phyloP scores from a whole-genome alignment of 35 echinoderm and acorn worm species.

The Patiria miniata region DNA sequence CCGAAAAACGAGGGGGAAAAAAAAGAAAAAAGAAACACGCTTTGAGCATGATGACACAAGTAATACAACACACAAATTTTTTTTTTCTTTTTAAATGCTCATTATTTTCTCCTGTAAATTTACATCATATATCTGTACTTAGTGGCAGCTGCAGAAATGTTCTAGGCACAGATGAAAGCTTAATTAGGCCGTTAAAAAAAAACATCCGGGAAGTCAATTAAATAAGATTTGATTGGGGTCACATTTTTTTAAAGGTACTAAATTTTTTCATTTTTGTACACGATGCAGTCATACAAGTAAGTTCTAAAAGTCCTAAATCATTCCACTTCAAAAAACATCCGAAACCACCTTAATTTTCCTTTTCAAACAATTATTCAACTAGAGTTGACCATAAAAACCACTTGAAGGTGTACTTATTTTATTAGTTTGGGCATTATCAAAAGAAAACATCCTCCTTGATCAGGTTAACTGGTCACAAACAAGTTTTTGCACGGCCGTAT shows the following conservation, averaged over 20 bases:
- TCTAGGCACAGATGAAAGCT: slow-evolving; percentile 5
- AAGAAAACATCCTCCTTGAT: too few species aligned
- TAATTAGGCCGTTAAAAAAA: background rate
- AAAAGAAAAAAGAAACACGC: background rate
- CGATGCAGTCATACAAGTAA: too few species aligned
- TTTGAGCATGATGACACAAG: slow-evolving; percentile 9
- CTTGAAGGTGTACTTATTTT: too few species aligned
- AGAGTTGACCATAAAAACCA: too few species aligned
- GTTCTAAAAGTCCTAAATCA: background rate
- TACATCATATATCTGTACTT: slow-evolving; percentile 4
- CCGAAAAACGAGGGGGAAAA: background rate
- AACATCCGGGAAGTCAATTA: background rate
- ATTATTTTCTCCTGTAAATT: background rate
- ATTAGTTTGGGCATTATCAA: too few species aligned
- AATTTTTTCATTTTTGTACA: too few species aligned
- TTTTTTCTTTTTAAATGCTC: background rate
- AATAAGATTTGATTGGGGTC: too few species aligned
- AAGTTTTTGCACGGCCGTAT: too few species aligned
- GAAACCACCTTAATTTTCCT: background rate
- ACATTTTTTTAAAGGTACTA: too few species aligned
- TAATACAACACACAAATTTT: background rate
- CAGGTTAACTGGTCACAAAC: too few species aligned
- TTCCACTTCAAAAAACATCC: background rate
- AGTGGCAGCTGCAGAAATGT: slow-evolving; percentile 12
- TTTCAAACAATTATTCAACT: too few species aligned